These are phyloP conservation scores for Apoda limacodes DNA, from an alignment of 2,888 invertebrate species.

Conservation along the genomic window DNA sequence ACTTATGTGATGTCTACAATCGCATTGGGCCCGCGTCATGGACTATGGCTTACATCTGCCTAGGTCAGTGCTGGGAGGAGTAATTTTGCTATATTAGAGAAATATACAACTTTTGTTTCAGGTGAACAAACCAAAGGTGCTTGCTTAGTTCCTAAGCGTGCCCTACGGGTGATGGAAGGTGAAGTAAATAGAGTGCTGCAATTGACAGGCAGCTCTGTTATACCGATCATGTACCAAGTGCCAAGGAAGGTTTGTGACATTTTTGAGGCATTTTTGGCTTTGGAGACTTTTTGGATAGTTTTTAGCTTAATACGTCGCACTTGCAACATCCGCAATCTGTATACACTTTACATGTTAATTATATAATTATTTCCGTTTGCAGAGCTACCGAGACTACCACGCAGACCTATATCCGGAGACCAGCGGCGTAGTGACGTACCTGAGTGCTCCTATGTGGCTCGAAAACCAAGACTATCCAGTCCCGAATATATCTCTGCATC, in stretches of 20 bases:
- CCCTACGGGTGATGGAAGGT: conserved; percentile 95
- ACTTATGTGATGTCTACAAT: too few species aligned
- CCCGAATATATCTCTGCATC: conserved; percentile 86
- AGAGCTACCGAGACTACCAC: conserved; percentile 95
- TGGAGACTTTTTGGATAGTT: neutral
- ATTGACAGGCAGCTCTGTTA: conserved; percentile 85
- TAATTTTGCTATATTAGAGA: too few species aligned
- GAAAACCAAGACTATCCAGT: conserved; percentile 80
- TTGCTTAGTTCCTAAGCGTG: conserved; percentile 91
- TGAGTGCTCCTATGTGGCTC: conserved; percentile 87
- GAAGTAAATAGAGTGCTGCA: conserved; percentile 94
- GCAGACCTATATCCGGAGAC: conserved; percentile 95
- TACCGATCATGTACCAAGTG: conserved; percentile 95
- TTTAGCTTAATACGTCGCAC: neutral
- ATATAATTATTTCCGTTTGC: too few species aligned
- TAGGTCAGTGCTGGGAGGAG: too few species aligned
- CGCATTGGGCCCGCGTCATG: too few species aligned
- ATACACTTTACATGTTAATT: too few species aligned
- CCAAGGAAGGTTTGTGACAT: conserved; percentile 81
- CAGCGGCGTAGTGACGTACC: conserved; percentile 80
- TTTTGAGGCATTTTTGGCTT: neutral
- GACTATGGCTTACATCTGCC: too few species aligned
- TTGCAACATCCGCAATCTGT: too few species aligned
- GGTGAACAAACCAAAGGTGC: conserved; percentile 97
- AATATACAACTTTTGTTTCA: too few species aligned